A percentile compares a stretch with the other conserved stretches of the same genome.
These are phyloP conservation scores for Cyanoliseus patagonus DNA, from an alignment of 2,113 vertebrate species.

Conservation along the genomic window DNA sequence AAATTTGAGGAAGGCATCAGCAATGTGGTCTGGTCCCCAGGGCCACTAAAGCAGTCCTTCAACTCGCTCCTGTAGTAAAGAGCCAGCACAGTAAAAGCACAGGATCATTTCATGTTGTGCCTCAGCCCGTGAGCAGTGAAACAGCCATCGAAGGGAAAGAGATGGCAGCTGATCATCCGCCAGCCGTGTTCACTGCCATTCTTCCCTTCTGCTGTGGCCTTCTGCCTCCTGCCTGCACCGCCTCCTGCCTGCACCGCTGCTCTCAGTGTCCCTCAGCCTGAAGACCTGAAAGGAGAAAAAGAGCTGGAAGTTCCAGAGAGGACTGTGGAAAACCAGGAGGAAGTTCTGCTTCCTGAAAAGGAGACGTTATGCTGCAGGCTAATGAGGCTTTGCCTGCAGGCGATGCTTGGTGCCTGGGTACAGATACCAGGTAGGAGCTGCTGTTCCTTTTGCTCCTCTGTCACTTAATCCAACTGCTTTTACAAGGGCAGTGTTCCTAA, in stretches of 20 bases:
- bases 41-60: not conserved
- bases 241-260: not conserved
- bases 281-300: not conserved
- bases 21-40: not conserved
- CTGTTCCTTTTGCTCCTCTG: not conserved
- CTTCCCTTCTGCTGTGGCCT: not conserved
- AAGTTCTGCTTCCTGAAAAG: not conserved
- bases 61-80: not conserved
- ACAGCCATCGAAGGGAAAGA: not conserved
- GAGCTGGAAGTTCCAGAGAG: not conserved
- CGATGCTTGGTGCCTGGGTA: not conserved
- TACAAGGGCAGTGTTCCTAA: not conserved
- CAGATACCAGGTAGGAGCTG: not conserved
- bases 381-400: not conserved
- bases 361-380: not conserved
- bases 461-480: not conserved
- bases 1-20: not conserved
- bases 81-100: not conserved
- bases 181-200: not conserved
- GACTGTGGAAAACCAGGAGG: not conserved
- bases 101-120: not conserved
- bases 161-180: not conserved
- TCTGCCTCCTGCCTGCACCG: not conserved
- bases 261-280: not conserved
- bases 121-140: not conserved